Conservation (phyloP, 2,797 vertebrate species). For the Xiphophorus birchmanni region DNA sequence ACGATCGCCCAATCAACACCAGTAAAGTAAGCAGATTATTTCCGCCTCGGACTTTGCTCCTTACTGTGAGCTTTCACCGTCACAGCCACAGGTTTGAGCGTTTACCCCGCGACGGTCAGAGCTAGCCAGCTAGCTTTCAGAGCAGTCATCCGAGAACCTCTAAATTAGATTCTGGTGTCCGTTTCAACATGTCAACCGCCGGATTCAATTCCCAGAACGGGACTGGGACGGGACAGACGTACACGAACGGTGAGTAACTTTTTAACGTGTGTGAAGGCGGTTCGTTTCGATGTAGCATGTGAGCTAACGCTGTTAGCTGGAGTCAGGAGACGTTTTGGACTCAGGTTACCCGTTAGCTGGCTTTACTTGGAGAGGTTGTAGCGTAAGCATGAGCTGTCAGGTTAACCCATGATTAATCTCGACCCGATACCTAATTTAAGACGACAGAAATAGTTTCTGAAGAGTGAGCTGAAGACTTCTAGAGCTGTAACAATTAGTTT, state of each 20-base stretch:
- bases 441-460: background rate
- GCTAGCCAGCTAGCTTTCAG: conserved; percentile 57
- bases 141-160: conserved; percentile 58
- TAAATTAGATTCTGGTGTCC: conserved; percentile 70
- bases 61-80: conserved; percentile 21
- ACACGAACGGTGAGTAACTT: conserved; percentile 86
- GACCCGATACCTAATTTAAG: conserved; percentile 17
- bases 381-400: conserved; percentile 27
- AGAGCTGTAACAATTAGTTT: conserved; percentile 4
- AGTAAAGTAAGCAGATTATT: conserved; percentile 25
- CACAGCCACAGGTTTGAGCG: conserved; percentile 52
- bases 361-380: conserved; percentile 29
- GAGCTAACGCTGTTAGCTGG: conserved; percentile 26
- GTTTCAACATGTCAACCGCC: conserved; percentile 82
- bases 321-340: conserved; percentile 17
- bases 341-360: conserved; percentile 26
- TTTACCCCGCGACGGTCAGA: conserved; percentile 39
- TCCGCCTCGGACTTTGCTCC: conserved; percentile 12
- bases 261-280: background rate
- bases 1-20: conserved; percentile 28
- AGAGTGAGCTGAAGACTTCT: background rate
- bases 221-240: conserved; percentile 79
- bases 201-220: conserved; percentile 85
- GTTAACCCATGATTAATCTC: conserved; percentile 29
- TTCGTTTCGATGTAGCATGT: background rate